These are phyloP conservation scores for Drosophila trichaetosa DNA, from an alignment of 2,888 invertebrate genomes.

Conservation along the genomic window DNA sequence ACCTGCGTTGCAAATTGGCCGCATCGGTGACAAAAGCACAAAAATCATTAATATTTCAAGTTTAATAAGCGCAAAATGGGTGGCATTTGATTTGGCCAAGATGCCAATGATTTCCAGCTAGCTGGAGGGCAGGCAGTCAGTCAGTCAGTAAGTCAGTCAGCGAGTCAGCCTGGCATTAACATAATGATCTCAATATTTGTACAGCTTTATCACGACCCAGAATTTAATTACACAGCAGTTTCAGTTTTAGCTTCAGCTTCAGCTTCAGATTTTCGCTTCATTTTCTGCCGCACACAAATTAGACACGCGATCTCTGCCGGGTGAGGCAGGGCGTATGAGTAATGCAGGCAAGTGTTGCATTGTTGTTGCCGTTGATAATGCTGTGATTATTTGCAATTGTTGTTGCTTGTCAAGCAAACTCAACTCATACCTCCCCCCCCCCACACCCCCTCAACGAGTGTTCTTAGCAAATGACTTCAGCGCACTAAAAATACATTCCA, in stretches of 20 bases:
- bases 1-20: conserved; percentile 72
- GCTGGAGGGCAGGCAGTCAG: conserved; percentile 49
- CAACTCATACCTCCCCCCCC: background rate
- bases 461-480: conserved; percentile 66
- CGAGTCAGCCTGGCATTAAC: conserved; percentile 54
- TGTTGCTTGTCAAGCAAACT: conserved; percentile 8
- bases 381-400: conserved; percentile 41
- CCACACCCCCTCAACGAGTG: background rate
- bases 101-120: conserved; percentile 2
- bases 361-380: conserved; percentile 44
- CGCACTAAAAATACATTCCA: conserved; percentile 65
- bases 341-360: conserved; percentile 55
- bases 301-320: conserved; percentile 70
- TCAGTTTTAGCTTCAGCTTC: conserved; percentile 15
- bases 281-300: conserved; percentile 56
- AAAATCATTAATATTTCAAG: conserved; percentile 53
- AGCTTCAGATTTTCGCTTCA: conserved; percentile 39
- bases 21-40: conserved; percentile 63
- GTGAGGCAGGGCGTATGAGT: conserved; percentile 75
- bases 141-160: background rate
- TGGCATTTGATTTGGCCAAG: conserved; percentile 46
- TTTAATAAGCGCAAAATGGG: conserved; percentile 63
- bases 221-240: conserved; percentile 67
- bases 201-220: conserved; percentile 74
- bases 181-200: conserved; percentile 81